These are phyloP conservation scores for Oreotrochilus melanogaster DNA, from an alignment of 2,113 vertebrate species.

Conservation along the genomic window DNA sequence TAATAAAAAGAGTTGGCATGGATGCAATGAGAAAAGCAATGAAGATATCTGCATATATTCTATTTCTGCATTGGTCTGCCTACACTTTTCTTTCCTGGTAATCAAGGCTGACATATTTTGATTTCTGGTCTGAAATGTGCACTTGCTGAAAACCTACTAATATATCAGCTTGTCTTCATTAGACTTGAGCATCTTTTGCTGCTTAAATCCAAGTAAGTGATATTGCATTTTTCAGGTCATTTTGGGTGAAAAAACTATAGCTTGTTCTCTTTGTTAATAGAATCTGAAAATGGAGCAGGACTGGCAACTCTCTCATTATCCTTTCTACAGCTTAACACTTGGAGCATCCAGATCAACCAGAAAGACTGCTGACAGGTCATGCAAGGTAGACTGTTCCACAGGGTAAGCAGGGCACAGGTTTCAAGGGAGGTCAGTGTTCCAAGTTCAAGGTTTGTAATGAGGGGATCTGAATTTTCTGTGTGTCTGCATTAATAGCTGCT, in stretches of 20 bases:
- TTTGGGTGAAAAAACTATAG: not conserved
- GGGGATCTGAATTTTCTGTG: not conserved
- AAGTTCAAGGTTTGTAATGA: not conserved
- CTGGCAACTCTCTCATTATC: not conserved
- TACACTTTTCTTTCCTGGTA: not conserved
- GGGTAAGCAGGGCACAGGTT: not conserved
- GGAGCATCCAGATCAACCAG: not conserved
- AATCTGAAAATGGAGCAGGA: not conserved
- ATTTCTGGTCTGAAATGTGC: not conserved
- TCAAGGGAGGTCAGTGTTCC: not conserved
- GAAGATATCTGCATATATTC: not conserved
- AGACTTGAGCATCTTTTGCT: not conserved
- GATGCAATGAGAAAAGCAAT: not conserved
- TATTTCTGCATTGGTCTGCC: not conserved
- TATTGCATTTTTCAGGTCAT: not conserved
- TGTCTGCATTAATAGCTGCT: not conserved
- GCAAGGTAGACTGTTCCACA: not conserved
- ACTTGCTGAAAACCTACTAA: not conserved
- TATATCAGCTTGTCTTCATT: not conserved
- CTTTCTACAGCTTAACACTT: not conserved
- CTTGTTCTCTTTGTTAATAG: not conserved
- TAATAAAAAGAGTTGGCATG: not conserved
- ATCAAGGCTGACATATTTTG: not conserved
- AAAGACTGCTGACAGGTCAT: not conserved
- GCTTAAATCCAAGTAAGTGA: not conserved